Base-by-base conservation (phyloP, 1,140 invertebrate genomes). In the Lepidurus arcticus region DNA sequence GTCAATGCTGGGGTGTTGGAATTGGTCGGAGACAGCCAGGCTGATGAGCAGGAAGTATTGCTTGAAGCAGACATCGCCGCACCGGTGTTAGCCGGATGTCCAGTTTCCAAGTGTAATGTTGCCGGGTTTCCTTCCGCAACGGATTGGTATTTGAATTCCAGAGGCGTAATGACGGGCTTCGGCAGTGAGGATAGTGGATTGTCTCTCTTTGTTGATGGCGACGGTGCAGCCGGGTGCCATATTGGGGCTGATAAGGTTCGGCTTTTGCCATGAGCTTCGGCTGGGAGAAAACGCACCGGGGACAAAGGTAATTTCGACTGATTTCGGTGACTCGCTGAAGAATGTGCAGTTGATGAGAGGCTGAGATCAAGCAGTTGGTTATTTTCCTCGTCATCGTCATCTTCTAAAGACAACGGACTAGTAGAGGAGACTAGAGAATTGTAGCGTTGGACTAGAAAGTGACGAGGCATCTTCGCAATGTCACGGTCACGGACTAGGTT, bases 51-150 rank as follows among this genome's bases (percentile, higher is more conserved):
- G 53, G 53, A 65, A 65, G 53, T 21, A 65, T 65, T 65, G 13
- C 53, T 65, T 4, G 53, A 65, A 65, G 53, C 53, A 13, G 53
- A 65, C 53, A 65, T 65, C 6, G 53, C 21, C 6, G 16, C 13
- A 13, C 16, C 53, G 53, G 53, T 16, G 53, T 13, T 65, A 9
- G n/a, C 53, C 53, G 53, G 53, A 65, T 65, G 53, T 65, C 53
- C 53, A 65, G 53, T 65, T 65, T 65, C 53, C 53, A 65, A 65
- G 53, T 65, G 53, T 65, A 65, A 65, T 65, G 53, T 65, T 65
- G 53, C 53, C 21, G 53, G 53, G 53, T 65, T 65, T 65, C 53
- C 53, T 65, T 65, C 53, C 53, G 53, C 21, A 65, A 65, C 53
- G 16, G 53, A 21, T 13, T 65, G 53, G n/a, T 65, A 21, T 65